These are phyloP conservation scores for Fregetta grallaria DNA, from an alignment of 2,113 vertebrate genomes.

Conservation along the genomic window DNA sequence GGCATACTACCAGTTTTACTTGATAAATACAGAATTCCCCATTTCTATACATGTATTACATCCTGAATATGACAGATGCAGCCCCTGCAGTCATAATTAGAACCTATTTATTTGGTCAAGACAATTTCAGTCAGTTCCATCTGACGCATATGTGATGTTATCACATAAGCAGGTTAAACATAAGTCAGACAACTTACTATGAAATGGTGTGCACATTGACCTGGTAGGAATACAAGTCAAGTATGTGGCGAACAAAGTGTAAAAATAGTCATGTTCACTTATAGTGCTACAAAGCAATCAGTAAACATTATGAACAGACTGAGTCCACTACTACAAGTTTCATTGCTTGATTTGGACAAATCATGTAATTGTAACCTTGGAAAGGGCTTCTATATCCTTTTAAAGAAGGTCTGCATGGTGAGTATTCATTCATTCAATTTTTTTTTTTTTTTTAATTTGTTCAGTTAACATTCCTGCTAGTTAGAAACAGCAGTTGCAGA, in stretches of 20 bases:
- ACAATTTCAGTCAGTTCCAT: neutral
- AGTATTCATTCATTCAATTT: neutral
- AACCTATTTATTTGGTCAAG: neutral
- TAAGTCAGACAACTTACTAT: neutral
- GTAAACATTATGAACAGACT: neutral
- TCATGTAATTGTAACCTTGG: neutral
- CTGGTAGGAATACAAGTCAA: neutral
- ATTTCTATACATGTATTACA: neutral
- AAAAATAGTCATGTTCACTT: neutral
- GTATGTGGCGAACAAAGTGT: fast-evolving
- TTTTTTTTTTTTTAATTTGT: neutral
- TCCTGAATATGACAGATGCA: neutral
- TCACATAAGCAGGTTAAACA: neutral
- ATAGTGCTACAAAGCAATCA: neutral
- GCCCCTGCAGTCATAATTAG: neutral
- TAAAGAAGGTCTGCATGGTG: neutral
- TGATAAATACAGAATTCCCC: neutral
- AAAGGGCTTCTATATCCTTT: neutral
- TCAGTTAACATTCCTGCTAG: neutral
- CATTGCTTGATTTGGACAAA: neutral
- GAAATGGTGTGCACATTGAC: neutral
- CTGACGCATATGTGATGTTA: neutral
- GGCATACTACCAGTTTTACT: neutral
- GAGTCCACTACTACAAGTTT: neutral
- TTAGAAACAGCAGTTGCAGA: neutral